phyloP scores from a whole-genome alignment of 2,797 vertebrate genomes.

The Cryptoprocta ferox region DNA sequence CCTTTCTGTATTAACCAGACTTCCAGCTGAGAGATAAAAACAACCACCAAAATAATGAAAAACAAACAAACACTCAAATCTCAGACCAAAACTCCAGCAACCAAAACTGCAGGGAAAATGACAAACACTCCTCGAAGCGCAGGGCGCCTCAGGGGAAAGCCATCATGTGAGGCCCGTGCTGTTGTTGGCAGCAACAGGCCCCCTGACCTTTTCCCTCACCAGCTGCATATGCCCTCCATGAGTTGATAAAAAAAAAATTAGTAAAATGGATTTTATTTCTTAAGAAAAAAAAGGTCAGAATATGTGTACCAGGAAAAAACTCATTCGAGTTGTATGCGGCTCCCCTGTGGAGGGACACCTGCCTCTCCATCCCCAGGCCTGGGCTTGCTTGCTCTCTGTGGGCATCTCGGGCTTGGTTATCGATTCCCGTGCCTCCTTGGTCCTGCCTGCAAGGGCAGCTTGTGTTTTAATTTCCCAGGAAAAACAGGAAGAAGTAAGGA shows the following conservation, averaged over 20 bases:
- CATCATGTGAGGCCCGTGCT: not conserved
- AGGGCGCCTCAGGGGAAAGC: not conserved
- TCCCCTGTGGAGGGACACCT: slow-evolving; percentile 8
- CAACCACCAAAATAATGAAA: not conserved
- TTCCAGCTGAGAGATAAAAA: slow-evolving; percentile 15
- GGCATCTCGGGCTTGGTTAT: not conserved
- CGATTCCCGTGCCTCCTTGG: not conserved
- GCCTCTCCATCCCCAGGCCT: not conserved
- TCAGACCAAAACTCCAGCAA: not conserved
- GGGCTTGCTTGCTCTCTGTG: not conserved
- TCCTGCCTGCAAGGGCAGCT: not conserved
- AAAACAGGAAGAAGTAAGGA: not conserved
- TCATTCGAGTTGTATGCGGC: slow-evolving; percentile 80
- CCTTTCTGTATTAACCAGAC: not conserved
- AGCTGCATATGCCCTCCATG: slow-evolving; percentile 71
- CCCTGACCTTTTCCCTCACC: slow-evolving; percentile 91
- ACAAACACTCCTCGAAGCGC: not conserved
- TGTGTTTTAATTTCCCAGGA: slow-evolving; percentile 45
- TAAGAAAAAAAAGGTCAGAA: slow-evolving; percentile 90
- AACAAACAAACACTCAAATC: not conserved
- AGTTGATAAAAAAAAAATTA: slow-evolving; percentile 89
- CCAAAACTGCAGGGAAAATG: not conserved
- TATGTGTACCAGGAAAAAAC: slow-evolving; percentile 85
- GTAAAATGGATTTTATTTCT: slow-evolving; percentile 90
- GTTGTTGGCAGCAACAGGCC: slow-evolving; percentile 82